Percentiles rank a stretch among this genome's conserved stretches.
These are phyloP conservation scores for Tetranychus cinnabarinus DNA, from an alignment of 1,140 invertebrate genomes.

Conservation along the genomic window DNA sequence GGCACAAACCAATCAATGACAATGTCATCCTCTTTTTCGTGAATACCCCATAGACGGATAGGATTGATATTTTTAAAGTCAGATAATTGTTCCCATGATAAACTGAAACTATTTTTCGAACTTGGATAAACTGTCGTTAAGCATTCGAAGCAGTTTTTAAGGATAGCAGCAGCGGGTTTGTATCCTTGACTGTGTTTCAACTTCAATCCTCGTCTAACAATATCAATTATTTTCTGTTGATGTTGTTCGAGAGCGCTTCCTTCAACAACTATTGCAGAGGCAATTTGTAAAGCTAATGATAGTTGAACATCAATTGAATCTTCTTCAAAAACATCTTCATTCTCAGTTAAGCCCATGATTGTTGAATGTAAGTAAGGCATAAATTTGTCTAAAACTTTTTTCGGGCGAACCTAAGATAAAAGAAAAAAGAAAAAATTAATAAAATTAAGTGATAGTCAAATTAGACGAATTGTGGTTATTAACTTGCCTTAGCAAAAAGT, in stretches of 20 bases:
- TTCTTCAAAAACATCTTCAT: conserved; percentile 34
- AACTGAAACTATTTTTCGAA: neutral
- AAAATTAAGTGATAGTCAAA: conserved; percentile 4
- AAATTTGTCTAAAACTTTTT: conserved; percentile 40
- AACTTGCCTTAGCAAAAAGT: conserved; percentile 35
- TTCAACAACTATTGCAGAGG: conserved; percentile 39
- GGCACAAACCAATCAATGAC: conserved; percentile 54
- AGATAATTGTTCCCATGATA: conserved; percentile 24
- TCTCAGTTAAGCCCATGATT: conserved; percentile 29
- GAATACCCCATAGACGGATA: conserved; percentile 48
- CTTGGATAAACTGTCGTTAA: conserved; percentile 31
- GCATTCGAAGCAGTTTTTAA: conserved; percentile 29
- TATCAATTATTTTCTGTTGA: conserved; percentile 29
- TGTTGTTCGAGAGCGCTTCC: conserved; percentile 35
- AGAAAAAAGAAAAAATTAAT: conserved; percentile 8
- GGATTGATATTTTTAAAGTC: conserved; percentile 44
- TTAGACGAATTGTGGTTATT: neutral
- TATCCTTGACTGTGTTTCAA: conserved; percentile 36
- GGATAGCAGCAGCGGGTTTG: conserved; percentile 26
- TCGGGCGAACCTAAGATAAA: conserved; percentile 26
- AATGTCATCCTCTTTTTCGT: conserved; percentile 35
- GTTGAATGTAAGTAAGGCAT: conserved; percentile 40
- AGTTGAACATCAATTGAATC: conserved; percentile 54
- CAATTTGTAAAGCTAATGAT: conserved; percentile 45
- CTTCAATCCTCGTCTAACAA: conserved; percentile 35